These are phyloP conservation scores for Martes martes DNA, from an alignment of 2,113 vertebrate species.

Conservation along the genomic window DNA sequence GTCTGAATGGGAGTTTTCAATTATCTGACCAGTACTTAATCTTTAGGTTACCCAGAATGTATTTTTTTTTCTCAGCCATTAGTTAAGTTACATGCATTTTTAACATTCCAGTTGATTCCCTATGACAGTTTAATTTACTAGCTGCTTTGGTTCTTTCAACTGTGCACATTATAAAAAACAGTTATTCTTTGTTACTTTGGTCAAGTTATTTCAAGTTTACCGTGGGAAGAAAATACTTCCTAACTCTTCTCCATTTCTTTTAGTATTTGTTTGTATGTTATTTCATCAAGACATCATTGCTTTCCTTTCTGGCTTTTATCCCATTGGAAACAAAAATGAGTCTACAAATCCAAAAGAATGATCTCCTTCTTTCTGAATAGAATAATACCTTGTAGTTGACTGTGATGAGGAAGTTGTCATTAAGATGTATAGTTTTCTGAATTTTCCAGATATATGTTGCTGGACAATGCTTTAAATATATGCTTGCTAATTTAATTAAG, in stretches of 20 bases:
- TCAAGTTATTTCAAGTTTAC: slow-evolving; percentile 2
- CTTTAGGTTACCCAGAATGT: neutral
- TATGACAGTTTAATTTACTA: slow-evolving; percentile 40
- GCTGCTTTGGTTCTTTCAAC: neutral
- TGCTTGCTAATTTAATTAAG: neutral
- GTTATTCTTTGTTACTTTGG: slow-evolving; percentile 7
- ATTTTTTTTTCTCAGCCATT: neutral
- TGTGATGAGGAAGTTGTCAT: neutral
- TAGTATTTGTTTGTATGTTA: neutral
- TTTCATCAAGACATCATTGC: neutral
- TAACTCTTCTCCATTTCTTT: neutral
- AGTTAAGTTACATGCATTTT: neutral
- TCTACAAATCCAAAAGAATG: neutral
- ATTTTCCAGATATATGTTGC: neutral
- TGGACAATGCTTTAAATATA: neutral
- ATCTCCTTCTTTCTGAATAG: neutral
- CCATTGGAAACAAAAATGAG: neutral
- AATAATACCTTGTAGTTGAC: neutral
- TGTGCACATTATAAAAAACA: neutral
- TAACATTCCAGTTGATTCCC: slow-evolving; percentile 5
- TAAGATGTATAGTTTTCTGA: neutral
- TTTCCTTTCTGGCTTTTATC: neutral
- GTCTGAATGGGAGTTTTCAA: neutral
- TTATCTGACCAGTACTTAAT: neutral
- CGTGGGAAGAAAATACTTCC: neutral